phyloP scores from a whole-genome alignment of 2,888 invertebrate species.

The Lucinisca nassula region DNA sequence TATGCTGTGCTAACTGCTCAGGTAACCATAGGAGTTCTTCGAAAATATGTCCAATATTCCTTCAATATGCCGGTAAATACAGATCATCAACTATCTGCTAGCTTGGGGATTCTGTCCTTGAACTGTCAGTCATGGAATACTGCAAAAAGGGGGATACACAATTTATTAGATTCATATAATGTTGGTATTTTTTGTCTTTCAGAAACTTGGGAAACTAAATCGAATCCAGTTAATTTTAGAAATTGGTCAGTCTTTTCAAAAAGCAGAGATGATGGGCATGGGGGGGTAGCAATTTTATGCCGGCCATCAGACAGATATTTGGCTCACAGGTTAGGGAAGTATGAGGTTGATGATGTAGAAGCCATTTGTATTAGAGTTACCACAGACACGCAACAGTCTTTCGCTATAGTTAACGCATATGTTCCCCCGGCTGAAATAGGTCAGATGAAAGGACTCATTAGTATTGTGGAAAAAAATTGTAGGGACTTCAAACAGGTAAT shows the following conservation, averaged over 20 bases:
- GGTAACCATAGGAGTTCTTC: background rate
- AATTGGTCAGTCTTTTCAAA: background rate
- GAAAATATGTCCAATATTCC: background rate
- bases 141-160: background rate
- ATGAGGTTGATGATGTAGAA: background rate
- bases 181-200: background rate
- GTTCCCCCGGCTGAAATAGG: too few species aligned
- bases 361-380: background rate
- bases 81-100: background rate
- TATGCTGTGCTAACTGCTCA: background rate
- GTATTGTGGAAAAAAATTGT: background rate
- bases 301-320: background rate
- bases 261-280: background rate
- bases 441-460: background rate
- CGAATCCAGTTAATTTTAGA: background rate
- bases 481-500: background rate
- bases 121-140: background rate
- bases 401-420: background rate
- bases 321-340: background rate
- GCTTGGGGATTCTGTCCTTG: background rate
- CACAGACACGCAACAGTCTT: background rate
- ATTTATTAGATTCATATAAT: background rate
- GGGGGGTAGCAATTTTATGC: background rate
- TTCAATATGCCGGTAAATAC: background rate
- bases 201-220: background rate